Evolutionary conservation across 1,140 invertebrate genomes (phyloP).

Genomic region (Scaptomyza hsui): DNA sequence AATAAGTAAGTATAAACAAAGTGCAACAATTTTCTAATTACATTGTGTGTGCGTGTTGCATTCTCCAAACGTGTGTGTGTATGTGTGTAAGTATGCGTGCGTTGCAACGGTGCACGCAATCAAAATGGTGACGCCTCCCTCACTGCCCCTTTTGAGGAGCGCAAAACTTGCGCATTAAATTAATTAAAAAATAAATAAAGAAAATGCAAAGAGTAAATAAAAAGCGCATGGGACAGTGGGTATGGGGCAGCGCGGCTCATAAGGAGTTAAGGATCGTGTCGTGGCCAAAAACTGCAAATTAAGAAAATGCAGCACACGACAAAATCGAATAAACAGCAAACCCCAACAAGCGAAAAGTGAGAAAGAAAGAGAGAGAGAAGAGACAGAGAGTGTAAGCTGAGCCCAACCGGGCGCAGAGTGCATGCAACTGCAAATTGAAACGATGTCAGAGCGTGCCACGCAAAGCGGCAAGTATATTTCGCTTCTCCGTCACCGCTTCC

Average conservation of each 20-base stretch:
- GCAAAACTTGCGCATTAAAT: conserved; percentile 78
- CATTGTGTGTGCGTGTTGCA: conserved; percentile 36
- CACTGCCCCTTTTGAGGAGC: conserved; percentile 26
- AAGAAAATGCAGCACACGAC: conserved; percentile 77
- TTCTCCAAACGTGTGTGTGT: conserved; percentile 30
- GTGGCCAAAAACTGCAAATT: conserved; percentile 66
- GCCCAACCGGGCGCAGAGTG: not conserved
- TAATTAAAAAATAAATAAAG: conserved; percentile 78
- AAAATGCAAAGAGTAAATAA: conserved; percentile 64
- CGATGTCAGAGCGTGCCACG: conserved; percentile 43
- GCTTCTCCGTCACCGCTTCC: not conserved
- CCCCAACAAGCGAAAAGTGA: too few species aligned
- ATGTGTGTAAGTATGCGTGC: conserved; percentile 16
- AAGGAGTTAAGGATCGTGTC: not conserved
- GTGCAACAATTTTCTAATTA: conserved; percentile 82
- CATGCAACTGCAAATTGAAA: conserved; percentile 75
- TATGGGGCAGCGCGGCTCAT: not conserved
- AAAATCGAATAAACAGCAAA: conserved; percentile 76
- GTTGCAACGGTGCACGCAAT: conserved; percentile 49
- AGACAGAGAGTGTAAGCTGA: not conserved
- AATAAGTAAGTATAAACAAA: conserved; percentile 62
- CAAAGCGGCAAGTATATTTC: conserved; percentile 3
- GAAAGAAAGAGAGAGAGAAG: not conserved
- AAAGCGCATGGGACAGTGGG: conserved; percentile 14
- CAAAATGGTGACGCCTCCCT: conserved; percentile 27